Conservation (phyloP, 2,888 invertebrate species). For the Eucera pruinosa region DNA sequence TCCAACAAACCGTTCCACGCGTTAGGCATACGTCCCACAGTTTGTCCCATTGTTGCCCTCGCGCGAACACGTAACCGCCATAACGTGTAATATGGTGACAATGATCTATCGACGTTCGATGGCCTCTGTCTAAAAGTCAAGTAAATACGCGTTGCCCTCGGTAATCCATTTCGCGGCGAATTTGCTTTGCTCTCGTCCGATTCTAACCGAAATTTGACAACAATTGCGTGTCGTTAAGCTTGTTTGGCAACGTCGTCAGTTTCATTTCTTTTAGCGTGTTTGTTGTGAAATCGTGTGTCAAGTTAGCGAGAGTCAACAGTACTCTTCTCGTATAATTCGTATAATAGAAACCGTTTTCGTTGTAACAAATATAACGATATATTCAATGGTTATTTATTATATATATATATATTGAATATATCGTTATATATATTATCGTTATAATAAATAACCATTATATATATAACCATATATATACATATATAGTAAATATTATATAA, state of each 20-base stretch:
- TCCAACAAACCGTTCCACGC: constrained; percentile 68
- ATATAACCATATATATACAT: too few relatives aligned
- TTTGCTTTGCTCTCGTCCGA: constrained; percentile 1
- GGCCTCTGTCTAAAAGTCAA: constrained; percentile 12
- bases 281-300: neutral
- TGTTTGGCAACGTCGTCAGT: neutral
- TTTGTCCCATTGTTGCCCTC: constrained; percentile 72
- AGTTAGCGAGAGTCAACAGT: neutral
- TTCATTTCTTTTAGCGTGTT: neutral
- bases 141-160: neutral
- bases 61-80: neutral
- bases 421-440: too few relatives aligned
- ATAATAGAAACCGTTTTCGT: neutral
- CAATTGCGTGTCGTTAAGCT: neutral
- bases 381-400: neutral
- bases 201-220: constrained; percentile 4
- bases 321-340: neutral
- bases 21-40: constrained; percentile 70
- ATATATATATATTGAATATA: too few relatives aligned
- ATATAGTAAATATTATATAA: too few relatives aligned
- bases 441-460: too few relatives aligned
- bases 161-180: neutral
- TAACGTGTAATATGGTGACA: neutral
- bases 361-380: neutral
- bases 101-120: constrained; percentile 10